Evolutionary conservation across 2,888 invertebrate species (phyloP).

Genomic region (Cerceris ruficornis): DNA sequence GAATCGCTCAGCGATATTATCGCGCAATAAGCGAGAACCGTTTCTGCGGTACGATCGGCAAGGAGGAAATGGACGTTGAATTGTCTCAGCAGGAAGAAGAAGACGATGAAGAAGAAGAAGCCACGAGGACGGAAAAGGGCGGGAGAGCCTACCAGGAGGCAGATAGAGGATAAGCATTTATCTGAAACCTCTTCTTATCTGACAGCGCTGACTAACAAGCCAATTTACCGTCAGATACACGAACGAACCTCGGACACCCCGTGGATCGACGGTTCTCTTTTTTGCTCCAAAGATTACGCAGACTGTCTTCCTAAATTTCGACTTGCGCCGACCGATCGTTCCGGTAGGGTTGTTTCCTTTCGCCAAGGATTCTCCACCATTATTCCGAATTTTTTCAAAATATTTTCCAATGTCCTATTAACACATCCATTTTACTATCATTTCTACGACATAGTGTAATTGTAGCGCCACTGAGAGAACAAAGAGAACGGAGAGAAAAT

Average conservation of each 20-base stretch:
- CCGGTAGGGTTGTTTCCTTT: background rate
- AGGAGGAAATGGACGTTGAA: constrained; percentile 29
- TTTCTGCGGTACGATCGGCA: constrained; percentile 18
- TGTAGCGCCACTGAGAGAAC: no score
- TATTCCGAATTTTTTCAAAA: no score
- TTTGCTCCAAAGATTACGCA: background rate
- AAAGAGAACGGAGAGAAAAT: no score
- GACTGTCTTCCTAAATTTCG: constrained; percentile 15
- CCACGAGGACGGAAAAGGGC: background rate
- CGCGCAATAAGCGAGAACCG: background rate
- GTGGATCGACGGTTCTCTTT: constrained; percentile 18
- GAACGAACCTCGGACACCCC: constrained; percentile 12
- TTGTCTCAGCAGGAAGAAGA: constrained; percentile 1
- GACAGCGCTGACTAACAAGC: constrained; percentile 31
- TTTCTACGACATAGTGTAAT: no score
- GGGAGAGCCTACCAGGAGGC: constrained; percentile 14
- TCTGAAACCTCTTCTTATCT: constrained; percentile 50
- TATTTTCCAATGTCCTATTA: no score
- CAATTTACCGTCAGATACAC: constrained; percentile 48
- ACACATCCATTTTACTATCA: no score
- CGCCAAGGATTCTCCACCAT: no score
- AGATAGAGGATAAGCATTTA: constrained; percentile 49
- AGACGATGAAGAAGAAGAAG: constrained; percentile 26
- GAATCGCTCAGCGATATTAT: no score
- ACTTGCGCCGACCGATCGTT: background rate